Evolutionary conservation across 2,113 vertebrate genomes (phyloP), one percentile per base, ranked within the genome.

Genomic region (Paraplagusia blochii): DNA sequence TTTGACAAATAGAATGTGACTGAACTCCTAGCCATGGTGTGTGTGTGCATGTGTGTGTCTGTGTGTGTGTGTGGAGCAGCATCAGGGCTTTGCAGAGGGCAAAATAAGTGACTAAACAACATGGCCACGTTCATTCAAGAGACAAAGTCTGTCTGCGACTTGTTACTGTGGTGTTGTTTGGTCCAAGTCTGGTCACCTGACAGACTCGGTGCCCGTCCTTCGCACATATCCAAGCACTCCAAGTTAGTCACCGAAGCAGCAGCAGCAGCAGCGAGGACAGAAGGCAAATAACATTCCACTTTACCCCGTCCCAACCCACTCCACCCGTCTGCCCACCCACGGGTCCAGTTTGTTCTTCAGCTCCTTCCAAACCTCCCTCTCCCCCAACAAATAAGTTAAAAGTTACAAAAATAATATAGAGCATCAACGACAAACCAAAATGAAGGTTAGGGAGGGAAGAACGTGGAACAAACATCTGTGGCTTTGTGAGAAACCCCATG

Each of bases 301-400:
- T 53, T 40, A 54, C 59, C 53, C 63, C 44, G 12, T 18, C 63
- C 67, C 55, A 43, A 64, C 52, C 56, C 55, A 53, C 62, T 36
- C 57, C 70, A 43, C 59, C 54, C 44, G 18, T 36, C 56, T 61
- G 52, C 33, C 44, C 58, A 63, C 45, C 72, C 58, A 43, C 19
- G 44, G 48, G 62, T 72, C 72, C 77, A 68, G 47, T 63, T 74
- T 57, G 19, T 72, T 69, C 45, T 42, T 63, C 42, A 44, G 4
- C 62, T 56, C 58, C 63, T 47, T 64, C 63, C 58, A 34, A 18
- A 49, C 49, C 49, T 44, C 17, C 29, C 66, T 9, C 3, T 11
- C 36, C 53, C 44, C 44, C 44, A 63, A 67, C 80, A 79, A 92
- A 92, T 92, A 92, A 91, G 87, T 92, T 90, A 90, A 90, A 87